These are phyloP conservation scores for Tinamus guttatus DNA, from an alignment of 2,113 vertebrate species.

Conservation along the genomic window DNA sequence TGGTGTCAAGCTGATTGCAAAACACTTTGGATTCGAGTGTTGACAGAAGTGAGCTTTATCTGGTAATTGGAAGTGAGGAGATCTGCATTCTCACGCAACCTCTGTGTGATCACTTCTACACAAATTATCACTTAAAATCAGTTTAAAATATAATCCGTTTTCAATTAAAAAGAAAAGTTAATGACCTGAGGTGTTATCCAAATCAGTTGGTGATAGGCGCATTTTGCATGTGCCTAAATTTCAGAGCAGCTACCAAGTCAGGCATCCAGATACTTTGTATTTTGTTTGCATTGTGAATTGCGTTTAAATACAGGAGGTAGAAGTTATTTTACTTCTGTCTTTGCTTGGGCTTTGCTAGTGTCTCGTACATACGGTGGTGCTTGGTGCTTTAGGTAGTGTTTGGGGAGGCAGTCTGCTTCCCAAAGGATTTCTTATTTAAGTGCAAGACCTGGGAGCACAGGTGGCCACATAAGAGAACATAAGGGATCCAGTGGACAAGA, in stretches of 20 bases:
- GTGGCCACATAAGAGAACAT: background rate
- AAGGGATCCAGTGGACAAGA: background rate
- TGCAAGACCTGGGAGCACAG: background rate
- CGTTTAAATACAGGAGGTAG: background rate
- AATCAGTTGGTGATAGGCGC: background rate
- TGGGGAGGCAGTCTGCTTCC: background rate
- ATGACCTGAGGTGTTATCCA: background rate
- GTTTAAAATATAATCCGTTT: background rate
- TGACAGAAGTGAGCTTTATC: background rate
- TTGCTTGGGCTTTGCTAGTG: background rate
- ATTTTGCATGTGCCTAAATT: background rate
- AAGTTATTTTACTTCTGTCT: background rate
- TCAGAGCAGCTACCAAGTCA: background rate
- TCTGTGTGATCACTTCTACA: background rate
- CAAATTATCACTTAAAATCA: background rate
- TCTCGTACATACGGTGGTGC: background rate
- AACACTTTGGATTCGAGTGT: background rate
- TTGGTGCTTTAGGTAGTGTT: background rate
- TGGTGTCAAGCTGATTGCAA: background rate
- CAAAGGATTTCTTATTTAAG: background rate
- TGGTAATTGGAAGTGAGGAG: background rate
- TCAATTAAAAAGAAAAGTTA: background rate
- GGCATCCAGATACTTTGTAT: background rate
- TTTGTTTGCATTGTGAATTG: background rate
- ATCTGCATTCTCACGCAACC: background rate